A percentile compares a stretch with the other conserved stretches of the same genome.
phyloP scores from a whole-genome alignment of 2,113 vertebrate genomes.

The Corvus moneduloides region DNA sequence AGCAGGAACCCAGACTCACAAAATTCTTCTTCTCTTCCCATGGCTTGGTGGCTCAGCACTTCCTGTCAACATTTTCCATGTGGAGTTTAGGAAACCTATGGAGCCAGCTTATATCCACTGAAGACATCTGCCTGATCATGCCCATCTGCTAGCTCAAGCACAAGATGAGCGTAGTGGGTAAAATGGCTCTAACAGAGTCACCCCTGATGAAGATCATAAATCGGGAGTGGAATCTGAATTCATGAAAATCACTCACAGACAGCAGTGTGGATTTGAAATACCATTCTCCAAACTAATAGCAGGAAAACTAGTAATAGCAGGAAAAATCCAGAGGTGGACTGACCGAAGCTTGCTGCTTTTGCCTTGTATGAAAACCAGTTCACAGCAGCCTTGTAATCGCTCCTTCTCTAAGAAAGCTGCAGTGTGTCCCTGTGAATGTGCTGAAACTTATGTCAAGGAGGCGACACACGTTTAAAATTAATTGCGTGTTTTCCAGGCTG shows the following conservation, averaged over 20 bases:
- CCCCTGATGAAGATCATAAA: neutral
- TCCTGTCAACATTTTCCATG: neutral
- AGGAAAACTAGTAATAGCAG: neutral
- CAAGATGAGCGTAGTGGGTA: neutral
- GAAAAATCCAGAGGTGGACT: neutral
- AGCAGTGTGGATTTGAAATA: neutral
- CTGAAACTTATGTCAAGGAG: constrained; percentile 21
- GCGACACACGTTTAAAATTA: neutral
- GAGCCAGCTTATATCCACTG: neutral
- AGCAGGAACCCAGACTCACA: neutral
- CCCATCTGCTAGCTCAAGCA: neutral
- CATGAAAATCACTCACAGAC: neutral
- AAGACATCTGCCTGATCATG: neutral
- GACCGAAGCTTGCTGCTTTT: neutral
- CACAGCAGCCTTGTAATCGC: neutral
- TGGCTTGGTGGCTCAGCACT: neutral
- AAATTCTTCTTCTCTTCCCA: neutral
- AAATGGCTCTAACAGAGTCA: neutral
- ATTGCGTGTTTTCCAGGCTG: constrained; percentile 51
- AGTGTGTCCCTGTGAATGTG: neutral
- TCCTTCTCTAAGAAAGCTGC: neutral
- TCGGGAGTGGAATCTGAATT: neutral
- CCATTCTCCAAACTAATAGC: neutral
- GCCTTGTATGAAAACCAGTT: neutral
- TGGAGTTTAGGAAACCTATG: neutral